Conservation (phyloP, 1,140 invertebrate genomes). For the Lordiphosa collinella region DNA sequence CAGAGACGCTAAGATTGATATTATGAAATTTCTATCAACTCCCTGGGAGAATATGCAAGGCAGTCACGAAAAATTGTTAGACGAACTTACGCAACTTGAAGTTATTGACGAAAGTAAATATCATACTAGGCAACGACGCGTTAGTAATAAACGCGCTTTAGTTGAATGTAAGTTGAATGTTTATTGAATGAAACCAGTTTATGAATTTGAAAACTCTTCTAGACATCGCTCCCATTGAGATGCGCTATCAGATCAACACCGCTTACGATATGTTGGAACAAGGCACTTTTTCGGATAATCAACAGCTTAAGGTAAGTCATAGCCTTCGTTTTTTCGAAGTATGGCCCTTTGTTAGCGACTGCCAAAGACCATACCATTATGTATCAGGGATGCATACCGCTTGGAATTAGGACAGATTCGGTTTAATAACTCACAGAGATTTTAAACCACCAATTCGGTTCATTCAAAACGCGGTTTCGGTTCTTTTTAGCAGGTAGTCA, state of each 20-base stretch:
- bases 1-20: conserved; percentile 45
- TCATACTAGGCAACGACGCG: neutral
- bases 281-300: neutral
- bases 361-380: no score
- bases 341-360: no score
- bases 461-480: no score
- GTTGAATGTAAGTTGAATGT: conserved; percentile 14
- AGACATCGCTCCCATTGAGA: conserved; percentile 41
- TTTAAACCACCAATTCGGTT: no score
- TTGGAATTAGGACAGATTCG: no score
- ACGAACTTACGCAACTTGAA: neutral
- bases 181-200: no score
- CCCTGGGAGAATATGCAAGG: conserved; percentile 5
- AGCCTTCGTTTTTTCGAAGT: no score
- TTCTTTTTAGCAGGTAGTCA: no score
- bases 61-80: neutral
- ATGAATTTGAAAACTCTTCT: no score
- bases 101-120: no score
- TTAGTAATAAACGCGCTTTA: conserved; percentile 1
- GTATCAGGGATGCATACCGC: no score
- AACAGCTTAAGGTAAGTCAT: neutral
- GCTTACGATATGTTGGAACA: conserved; percentile 30
- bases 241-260: conserved; percentile 42
- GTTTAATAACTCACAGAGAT: no score
- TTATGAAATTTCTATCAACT: conserved; percentile 19